Percentiles rank a stretch among this genome's conserved stretches.
Conservation (phyloP, 1,140 invertebrate genomes). For the Zaprionus africanus region DNA sequence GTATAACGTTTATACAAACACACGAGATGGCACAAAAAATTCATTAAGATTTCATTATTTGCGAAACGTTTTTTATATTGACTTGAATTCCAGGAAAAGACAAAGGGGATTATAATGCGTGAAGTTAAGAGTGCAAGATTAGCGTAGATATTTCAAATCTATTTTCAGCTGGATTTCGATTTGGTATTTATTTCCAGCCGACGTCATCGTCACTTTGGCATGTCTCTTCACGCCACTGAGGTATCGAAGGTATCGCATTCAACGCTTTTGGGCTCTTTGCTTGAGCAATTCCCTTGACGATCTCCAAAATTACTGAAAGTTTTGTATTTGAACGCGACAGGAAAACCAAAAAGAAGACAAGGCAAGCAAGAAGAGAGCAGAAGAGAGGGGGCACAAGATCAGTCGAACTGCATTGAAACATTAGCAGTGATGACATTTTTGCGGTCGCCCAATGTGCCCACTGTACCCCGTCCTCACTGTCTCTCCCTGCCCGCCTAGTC, state of each 20-base stretch:
- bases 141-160: background rate
- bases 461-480: background rate
- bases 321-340: conserved; percentile 56
- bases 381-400: conserved; percentile 21
- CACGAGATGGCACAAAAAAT: conserved; percentile 36
- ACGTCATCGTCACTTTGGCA: conserved; percentile 59
- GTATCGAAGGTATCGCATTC: conserved; percentile 79
- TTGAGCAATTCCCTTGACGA: conserved; percentile 60
- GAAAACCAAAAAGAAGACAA: conserved; percentile 37
- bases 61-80: conserved; percentile 43
- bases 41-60: conserved; percentile 75
- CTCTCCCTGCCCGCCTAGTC: background rate
- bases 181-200: background rate
- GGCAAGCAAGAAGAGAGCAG: background rate
- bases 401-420: conserved; percentile 79
- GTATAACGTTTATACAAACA: background rate
- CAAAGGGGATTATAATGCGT: background rate
- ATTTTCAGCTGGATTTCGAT: background rate
- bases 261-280: conserved; percentile 55
- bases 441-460: conserved; percentile 51
- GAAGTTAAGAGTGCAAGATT: background rate
- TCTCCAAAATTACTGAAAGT: conserved; percentile 69
- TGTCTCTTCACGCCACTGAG: conserved; percentile 69
- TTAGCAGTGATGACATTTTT: conserved; percentile 84
- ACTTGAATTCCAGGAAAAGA: conserved; percentile 47